Base-by-base conservation (phyloP, 2,113 vertebrate species). In the Mus spicilegus region DNA sequence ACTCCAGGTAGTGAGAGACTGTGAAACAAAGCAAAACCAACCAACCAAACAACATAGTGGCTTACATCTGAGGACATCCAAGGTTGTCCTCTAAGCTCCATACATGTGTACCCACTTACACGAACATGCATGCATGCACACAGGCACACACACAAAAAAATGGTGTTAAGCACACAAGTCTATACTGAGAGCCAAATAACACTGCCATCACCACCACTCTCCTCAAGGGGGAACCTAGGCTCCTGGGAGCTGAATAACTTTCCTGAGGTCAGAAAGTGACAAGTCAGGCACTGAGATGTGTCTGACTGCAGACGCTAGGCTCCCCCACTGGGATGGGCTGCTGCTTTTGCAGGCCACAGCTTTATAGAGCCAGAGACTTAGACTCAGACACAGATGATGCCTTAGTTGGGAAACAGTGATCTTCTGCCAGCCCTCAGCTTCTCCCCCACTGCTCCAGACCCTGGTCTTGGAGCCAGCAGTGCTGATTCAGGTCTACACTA, bases 381-480 rank as follows among this genome's bases (percentile, higher is more conserved):
- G 16, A 82, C 4, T 13, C 33, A 3, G 91, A 39, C 42, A 36
- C 51, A 80, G 42, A 36, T 3, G 65, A n/a, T 14, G 28, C 5
- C 46, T 65, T 24, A n/a, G 30, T 77, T 70, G 76, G 69, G 61
- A 92, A 84, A 90, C 30, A 19, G n/a, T 28, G 3, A 65, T 58
- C 36, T 78, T 42, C 58, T 30, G 76, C 77, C 86, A 95, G 82
- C 30, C 81, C 58, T 17, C 0, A 30, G 61, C 28, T 72, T n/a
- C 51, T 49, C 24, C 56, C n/a, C n/a, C 5, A 11, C 19, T n/a
- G 51, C 51, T 54, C 81, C 51, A 73, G 42, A 42, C 12, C 46
- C 28, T 0, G 4, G 42, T 24, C 36, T 61, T 36, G 3, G 24
- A 82, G 87, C 11, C 4, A 16, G 22, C 3, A 2, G 19, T 2